phyloP scores from a whole-genome alignment of 1,140 invertebrate species.

The Parapsyche elsis region DNA sequence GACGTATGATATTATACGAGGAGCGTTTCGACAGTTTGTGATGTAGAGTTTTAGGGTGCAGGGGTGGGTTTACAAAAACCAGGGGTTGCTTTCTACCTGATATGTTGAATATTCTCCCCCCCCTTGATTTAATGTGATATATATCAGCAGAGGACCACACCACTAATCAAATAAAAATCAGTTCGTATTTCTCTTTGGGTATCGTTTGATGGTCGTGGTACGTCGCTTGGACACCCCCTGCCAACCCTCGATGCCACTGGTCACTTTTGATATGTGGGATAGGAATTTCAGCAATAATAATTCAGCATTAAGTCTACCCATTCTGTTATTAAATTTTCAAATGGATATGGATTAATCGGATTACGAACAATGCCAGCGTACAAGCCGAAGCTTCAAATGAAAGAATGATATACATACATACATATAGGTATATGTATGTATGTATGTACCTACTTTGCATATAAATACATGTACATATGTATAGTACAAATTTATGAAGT shows the following conservation, averaged over 20 bases:
- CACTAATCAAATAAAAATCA: constrained; percentile 56
- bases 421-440: too few relatives aligned
- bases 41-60: too few relatives aligned
- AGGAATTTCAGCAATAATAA: constrained; percentile 53
- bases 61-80: background rate
- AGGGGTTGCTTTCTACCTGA: constrained; percentile 32
- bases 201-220: background rate
- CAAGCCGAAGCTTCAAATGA: too few relatives aligned
- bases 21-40: too few relatives aligned
- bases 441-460: too few relatives aligned
- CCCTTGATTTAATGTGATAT: constrained; percentile 34
- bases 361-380: constrained; percentile 25
- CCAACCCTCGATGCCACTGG: constrained; percentile 48
- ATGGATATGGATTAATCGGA: constrained; percentile 41
- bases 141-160: constrained; percentile 31
- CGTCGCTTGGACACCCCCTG: constrained; percentile 1
- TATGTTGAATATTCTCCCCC: constrained; percentile 19
- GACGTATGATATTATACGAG: too few relatives aligned
- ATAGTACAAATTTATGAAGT: too few relatives aligned
- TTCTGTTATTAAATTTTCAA: constrained; percentile 44
- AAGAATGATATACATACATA: background rate
- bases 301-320: constrained; percentile 26
- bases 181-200: constrained; percentile 34
- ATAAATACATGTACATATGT: too few relatives aligned
- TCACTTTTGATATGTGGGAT: constrained; percentile 53